A percentile compares a stretch with the other conserved stretches of the same genome.
Evolutionary conservation across 35 echinoderm and acorn worm genomes (phyloP).

Genomic region (Apostichopus japonicus): DNA sequence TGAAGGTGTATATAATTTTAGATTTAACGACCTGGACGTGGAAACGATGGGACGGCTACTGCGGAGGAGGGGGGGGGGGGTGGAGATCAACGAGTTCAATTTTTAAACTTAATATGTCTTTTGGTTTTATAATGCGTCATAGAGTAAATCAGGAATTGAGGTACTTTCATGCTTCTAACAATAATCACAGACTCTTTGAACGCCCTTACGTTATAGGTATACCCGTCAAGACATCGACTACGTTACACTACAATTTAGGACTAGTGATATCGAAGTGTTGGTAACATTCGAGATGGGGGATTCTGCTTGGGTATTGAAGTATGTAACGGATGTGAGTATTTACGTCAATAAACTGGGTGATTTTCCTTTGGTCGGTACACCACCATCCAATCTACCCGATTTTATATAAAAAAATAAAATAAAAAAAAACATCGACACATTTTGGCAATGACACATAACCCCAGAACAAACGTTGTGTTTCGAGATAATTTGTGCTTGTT

Average conservation of each 20-base stretch:
- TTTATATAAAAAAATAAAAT: not conserved
- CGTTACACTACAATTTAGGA: not conserved
- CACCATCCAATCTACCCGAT: no score
- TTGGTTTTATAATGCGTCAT: no score
- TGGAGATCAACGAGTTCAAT: no score
- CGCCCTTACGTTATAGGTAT: no score
- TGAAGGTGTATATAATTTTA: constrained; percentile 32
- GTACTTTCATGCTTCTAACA: no score
- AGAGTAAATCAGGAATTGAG: no score
- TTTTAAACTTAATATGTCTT: no score
- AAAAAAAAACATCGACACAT: not conserved
- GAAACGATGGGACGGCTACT: not conserved
- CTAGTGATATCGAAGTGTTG: not conserved
- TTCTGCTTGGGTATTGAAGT: not conserved
- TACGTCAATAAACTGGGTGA: no score
- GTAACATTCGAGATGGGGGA: not conserved
- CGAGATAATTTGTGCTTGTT: constrained; percentile 48
- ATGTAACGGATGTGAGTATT: no score
- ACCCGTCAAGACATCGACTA: not conserved
- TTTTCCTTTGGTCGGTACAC: no score
- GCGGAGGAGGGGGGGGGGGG: no score
- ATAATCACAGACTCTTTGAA: no score
- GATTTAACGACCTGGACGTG: not conserved
- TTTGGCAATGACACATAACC: not conserved
- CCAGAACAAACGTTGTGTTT: not conserved